These are phyloP conservation scores for Aphelinus atriplicis DNA, from an alignment of 1,140 invertebrate genomes.

Conservation along the genomic window DNA sequence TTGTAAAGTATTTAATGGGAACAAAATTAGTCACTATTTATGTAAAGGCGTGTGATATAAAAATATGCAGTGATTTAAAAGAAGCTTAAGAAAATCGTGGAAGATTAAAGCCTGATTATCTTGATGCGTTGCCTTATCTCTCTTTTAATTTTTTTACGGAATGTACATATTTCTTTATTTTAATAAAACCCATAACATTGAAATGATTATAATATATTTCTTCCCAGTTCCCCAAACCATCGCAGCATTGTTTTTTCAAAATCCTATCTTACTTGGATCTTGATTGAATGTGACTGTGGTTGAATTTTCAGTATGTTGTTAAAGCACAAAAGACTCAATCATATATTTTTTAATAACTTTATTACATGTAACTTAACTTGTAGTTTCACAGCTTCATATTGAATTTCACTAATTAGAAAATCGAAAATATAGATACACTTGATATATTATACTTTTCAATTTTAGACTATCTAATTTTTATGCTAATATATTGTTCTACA, in stretches of 20 bases:
- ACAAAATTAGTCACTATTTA: conserved; percentile 52
- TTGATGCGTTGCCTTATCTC: conserved; percentile 39
- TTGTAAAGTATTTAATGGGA: conserved; percentile 54
- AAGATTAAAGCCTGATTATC: conserved; percentile 29
- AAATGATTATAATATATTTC: conserved; percentile 21
- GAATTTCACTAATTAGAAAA: not conserved
- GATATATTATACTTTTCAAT: too few species aligned
- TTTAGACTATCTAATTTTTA: too few species aligned
- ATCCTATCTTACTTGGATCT: too few species aligned
- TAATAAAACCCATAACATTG: conserved; percentile 35
- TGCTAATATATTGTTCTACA: too few species aligned
- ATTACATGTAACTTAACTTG: conserved; percentile 31
- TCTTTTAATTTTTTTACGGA: conserved; percentile 40
- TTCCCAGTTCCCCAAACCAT: not conserved
- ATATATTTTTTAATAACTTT: conserved; percentile 25
- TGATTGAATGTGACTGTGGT: too few species aligned
- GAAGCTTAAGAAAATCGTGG: conserved; percentile 31
- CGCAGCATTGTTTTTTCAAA: too few species aligned
- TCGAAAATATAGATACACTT: too few species aligned
- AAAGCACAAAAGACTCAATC: too few species aligned
- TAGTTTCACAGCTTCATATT: conserved; percentile 21
- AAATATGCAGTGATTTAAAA: conserved; percentile 34
- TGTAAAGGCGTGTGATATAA: conserved; percentile 42
- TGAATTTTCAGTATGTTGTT: too few species aligned
- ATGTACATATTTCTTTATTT: conserved; percentile 40